Evolutionary conservation across 30 jellyfish, hydroid and myxozoan species (phyloP).

Genomic region (Aurelia sp.): DNA sequence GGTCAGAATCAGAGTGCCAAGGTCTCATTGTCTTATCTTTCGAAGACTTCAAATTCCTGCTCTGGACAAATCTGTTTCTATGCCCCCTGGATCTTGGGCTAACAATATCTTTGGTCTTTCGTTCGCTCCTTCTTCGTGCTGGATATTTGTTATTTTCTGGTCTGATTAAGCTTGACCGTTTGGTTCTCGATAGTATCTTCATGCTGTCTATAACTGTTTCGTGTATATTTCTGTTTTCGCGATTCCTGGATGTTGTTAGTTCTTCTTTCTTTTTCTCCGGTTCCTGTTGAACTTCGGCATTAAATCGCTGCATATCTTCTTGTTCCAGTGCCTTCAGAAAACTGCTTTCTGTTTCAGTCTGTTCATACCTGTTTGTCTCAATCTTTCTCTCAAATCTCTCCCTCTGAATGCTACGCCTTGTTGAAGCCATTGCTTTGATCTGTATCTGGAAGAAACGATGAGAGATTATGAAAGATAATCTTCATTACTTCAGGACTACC

Average conservation of each 20-base stretch:
- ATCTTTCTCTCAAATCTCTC: neutral
- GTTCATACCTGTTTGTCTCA: slow-evolving; percentile 3
- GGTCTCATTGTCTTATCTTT: neutral
- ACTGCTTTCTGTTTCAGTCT: slow-evolving; percentile 62
- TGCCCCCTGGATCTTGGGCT: neutral
- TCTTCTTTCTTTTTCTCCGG: neutral
- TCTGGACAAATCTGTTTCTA: slow-evolving; percentile 1
- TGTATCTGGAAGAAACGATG: neutral
- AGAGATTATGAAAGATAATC: no score
- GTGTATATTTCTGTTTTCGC: neutral
- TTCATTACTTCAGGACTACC: no score
- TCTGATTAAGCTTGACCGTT: no score
- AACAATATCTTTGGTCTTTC: neutral
- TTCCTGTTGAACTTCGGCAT: neutral
- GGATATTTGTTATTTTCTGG: no score
- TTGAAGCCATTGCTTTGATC: neutral
- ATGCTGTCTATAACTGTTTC: no score
- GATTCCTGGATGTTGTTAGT: neutral
- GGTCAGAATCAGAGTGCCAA: slow-evolving; percentile 76
- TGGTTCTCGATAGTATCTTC: no score
- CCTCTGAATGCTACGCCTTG: no score
- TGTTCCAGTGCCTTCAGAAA: slow-evolving; percentile 35
- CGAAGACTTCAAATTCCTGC: neutral
- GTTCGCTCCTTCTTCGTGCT: neutral
- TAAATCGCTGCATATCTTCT: slow-evolving; percentile 23